Evolutionary conservation across 2,888 invertebrate genomes (phyloP).

Genomic region (Callyntrura sp.): DNA sequence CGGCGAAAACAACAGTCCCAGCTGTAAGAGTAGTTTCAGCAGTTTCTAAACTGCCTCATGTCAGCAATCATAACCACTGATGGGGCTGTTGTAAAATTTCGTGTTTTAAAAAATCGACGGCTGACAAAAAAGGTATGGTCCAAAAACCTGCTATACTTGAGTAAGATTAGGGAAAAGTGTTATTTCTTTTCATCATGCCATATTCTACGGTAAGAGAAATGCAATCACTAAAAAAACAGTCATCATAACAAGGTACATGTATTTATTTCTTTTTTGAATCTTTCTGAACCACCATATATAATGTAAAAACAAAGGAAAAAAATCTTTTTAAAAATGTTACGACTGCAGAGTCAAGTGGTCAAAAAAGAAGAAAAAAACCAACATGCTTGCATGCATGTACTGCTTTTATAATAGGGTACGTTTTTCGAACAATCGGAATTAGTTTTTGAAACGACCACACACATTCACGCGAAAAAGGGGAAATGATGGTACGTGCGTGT

Average conservation of each 20-base stretch:
- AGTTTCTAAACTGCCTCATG: neutral
- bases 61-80: too few relatives aligned
- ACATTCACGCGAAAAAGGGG: too few relatives aligned
- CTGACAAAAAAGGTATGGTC: constrained; percentile 30
- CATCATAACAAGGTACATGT: constrained; percentile 43
- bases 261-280: constrained; percentile 42
- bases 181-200: constrained; percentile 12
- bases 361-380: neutral
- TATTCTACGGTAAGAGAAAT: constrained; percentile 1
- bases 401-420: neutral
- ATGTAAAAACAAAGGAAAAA: too few relatives aligned
- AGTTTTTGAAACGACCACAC: neutral
- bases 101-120: neutral
- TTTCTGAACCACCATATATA: neutral
- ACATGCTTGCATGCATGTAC: neutral
- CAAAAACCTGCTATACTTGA: neutral
- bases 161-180: constrained; percentile 17
- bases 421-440: too few relatives aligned
- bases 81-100: neutral
- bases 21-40: neutral
- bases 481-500: too few relatives aligned
- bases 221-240: constrained; percentile 35
- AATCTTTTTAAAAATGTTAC: neutral
- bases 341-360: neutral
- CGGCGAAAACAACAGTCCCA: constrained; percentile 21